Evolutionary conservation across 1,140 invertebrate species (phyloP), one percentile per base, ranked within the genome.

Genomic region (Daktulosphaira vitifoliae): DNA sequence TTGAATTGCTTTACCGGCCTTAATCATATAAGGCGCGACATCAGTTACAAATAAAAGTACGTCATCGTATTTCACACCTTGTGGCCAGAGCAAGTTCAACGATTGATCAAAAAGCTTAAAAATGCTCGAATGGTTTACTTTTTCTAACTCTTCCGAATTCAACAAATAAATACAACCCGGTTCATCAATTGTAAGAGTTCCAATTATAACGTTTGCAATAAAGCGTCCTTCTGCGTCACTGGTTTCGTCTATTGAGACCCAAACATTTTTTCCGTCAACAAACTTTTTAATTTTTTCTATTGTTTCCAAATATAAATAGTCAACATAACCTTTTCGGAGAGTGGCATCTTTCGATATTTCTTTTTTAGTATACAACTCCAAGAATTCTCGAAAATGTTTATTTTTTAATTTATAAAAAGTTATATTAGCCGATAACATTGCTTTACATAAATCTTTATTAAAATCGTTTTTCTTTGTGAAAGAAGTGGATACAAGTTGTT

Each of bases 81-180:
- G 15, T 37, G 20, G 44, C 29, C 22, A 23, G 23, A 42, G n/a
- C n/a, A n/a, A n/a, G n/a, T n/a, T n/a, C 62, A 23, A 23, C 13
- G 42, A 38, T 42, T 37, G n/a, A 49, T 23, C 42, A 25, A 59
- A 59, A 33, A 38, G 11, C 33, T 42, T 59, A 33, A 26, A 13
- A 23, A 25, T 59, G 18, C 29, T 59, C 16, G 1, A 25, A 22
- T 48, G 23, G 23, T 48, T 48, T 48, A 22, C 46, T 48, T 48
- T 25, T 22, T 22, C 46, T 22, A 48, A 48, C 46, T 48, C 46
- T 48, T 48, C 46, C 9, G 46, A 48, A 22, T 11, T 48, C 46
- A 48, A 48, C 23, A 48, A 48, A 25, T 13, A 48, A 18, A 48
- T 22, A 11, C 23, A 22, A 48, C 46, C 20, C 22, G 20, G 46